Conservation (phyloP, 1,140 invertebrate genomes). For the Cotesia typhae region DNA sequence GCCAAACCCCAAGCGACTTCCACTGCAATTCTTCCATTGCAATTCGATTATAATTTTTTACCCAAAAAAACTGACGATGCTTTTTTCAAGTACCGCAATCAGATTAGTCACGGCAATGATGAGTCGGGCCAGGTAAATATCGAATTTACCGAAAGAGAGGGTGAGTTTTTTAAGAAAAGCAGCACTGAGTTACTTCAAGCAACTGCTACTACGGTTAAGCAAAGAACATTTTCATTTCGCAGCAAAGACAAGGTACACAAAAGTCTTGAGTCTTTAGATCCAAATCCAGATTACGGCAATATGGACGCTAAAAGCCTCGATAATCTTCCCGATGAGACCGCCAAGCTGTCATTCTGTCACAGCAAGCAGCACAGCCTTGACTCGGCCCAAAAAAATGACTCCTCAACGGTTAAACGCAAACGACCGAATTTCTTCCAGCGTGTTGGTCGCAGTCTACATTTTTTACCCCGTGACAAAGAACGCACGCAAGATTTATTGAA, state of each 20-base stretch:
- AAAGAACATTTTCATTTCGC: slow-evolving; percentile 45
- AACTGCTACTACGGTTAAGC: slow-evolving; percentile 19
- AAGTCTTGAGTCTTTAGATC: slow-evolving; percentile 52
- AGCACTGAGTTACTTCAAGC: slow-evolving; percentile 47
- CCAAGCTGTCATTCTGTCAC: slow-evolving; percentile 41
- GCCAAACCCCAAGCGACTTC: not conserved
- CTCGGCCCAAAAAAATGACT: slow-evolving; percentile 40
- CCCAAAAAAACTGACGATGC: not conserved
- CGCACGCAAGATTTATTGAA: slow-evolving; percentile 39
- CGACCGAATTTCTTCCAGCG: slow-evolving; percentile 48
- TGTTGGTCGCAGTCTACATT: slow-evolving; percentile 51
- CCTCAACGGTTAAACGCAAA: slow-evolving; percentile 40
- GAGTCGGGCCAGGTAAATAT: slow-evolving; percentile 43
- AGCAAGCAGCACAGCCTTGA: slow-evolving; percentile 49
- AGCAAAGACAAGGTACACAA: slow-evolving; percentile 47
- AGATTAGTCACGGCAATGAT: not conserved
- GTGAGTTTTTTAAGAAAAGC: slow-evolving; percentile 52
- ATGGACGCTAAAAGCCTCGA: slow-evolving; percentile 50
- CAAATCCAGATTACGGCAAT: slow-evolving; percentile 36
- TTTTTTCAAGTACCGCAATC: not conserved
- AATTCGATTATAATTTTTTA: not conserved
- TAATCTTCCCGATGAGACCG: slow-evolving; percentile 41
- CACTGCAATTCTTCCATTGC: not conserved
- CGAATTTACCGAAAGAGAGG: slow-evolving; percentile 50
- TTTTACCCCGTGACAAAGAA: slow-evolving; percentile 50